phyloP scores from a whole-genome alignment of 2,888 invertebrate species.

The Drosophila pullipes region DNA sequence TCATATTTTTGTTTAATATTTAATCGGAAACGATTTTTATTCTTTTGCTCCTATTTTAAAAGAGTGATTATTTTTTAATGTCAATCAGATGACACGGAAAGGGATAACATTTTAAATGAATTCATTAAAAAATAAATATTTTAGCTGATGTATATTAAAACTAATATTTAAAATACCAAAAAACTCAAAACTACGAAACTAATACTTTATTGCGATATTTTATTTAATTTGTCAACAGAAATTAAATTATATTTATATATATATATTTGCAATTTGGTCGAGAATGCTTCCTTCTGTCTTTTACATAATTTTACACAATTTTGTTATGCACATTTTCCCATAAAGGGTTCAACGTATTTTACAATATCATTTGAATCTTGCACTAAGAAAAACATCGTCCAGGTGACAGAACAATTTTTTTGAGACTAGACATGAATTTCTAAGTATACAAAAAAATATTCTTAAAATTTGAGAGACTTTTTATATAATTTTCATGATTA shows the following conservation, averaged over 20 bases:
- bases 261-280: too few relatives aligned
- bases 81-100: not conserved
- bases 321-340: not conserved
- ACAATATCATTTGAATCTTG: constrained; percentile 4
- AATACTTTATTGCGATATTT: too few relatives aligned
- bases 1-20: not conserved
- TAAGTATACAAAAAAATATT: not conserved
- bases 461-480: not conserved
- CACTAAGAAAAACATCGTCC: not conserved
- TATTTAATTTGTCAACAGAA: too few relatives aligned
- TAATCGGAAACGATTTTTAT: too few relatives aligned
- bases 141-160: too few relatives aligned
- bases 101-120: not conserved
- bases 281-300: not conserved
- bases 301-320: not conserved
- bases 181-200: too few relatives aligned
- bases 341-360: not conserved
- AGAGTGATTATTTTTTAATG: not conserved
- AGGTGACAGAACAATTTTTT: not conserved
- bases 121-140: not conserved
- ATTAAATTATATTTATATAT: not conserved
- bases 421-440: not conserved
- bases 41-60: not conserved
- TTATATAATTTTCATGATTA: too few relatives aligned
- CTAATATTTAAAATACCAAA: too few relatives aligned